Conservation (phyloP, 2,113 vertebrate species). For the Atractosteus spatula region DNA sequence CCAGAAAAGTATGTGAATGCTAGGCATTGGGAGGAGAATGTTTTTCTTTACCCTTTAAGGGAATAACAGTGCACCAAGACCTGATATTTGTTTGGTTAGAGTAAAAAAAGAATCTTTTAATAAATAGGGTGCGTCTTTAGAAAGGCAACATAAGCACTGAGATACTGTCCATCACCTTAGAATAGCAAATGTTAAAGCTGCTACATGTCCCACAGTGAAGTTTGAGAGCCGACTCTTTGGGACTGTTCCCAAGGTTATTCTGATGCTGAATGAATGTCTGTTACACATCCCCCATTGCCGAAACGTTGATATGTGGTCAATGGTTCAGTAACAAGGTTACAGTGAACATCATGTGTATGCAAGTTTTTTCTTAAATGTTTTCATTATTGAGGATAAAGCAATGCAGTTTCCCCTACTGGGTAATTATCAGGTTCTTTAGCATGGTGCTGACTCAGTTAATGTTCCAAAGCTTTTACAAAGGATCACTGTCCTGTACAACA, state of each 20-base stretch:
- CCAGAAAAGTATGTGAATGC: conserved; percentile 52
- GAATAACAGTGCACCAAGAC: conserved; percentile 17
- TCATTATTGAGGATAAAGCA: background rate
- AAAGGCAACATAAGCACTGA: conserved; percentile 34
- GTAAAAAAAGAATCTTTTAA: conserved; percentile 35
- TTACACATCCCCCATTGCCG: background rate
- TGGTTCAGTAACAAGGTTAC: background rate
- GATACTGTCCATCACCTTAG: conserved; percentile 30
- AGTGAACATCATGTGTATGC: background rate
- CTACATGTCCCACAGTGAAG: background rate
- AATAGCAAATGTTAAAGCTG: conserved; percentile 47
- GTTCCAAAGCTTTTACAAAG: too few species aligned
- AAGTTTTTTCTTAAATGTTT: background rate
- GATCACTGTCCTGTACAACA: too few species aligned
- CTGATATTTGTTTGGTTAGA: conserved; percentile 21
- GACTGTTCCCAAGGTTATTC: too few species aligned
- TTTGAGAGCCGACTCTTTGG: too few species aligned
- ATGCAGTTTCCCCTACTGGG: background rate
- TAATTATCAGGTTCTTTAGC: too few species aligned
- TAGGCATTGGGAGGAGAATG: conserved; percentile 34
- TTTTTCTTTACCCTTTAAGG: conserved; percentile 65
- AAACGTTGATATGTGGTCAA: background rate
- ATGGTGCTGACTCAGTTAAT: too few species aligned
- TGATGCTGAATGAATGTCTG: too few species aligned
- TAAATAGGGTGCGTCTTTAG: conserved; percentile 22